A percentile compares a stretch with the other conserved stretches of the same genome.
Evolutionary conservation across 2,888 invertebrate genomes (phyloP).

Genomic region (Drosophila parthenogenetica): DNA sequence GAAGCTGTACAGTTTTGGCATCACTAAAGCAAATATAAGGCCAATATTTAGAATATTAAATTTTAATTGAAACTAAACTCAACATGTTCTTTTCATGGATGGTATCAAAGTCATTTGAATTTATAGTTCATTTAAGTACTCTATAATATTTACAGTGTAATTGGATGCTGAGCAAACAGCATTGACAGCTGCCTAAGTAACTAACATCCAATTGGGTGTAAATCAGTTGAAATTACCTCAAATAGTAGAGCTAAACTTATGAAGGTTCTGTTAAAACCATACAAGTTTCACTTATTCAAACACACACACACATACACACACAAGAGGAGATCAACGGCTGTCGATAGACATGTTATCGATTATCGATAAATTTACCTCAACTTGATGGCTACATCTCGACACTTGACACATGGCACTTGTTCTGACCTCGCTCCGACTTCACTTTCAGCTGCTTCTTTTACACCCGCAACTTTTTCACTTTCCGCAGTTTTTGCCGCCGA

Average conservation of each 20-base stretch:
- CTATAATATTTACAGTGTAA: too few species aligned
- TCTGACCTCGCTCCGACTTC: constrained; percentile 1
- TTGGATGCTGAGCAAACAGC: too few species aligned
- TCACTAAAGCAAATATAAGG: too few species aligned
- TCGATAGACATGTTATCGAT: constrained; percentile 8
- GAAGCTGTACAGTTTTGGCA: too few species aligned
- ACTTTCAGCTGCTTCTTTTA: not conserved
- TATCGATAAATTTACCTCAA: constrained; percentile 73
- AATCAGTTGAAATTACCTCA: not conserved
- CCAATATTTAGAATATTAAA: too few species aligned
- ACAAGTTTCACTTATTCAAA: not conserved
- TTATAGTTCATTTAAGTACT: too few species aligned
- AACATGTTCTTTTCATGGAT: too few species aligned
- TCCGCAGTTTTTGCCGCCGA: not conserved
- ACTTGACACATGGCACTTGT: constrained; percentile 83
- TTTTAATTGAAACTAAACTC: too few species aligned
- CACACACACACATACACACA: constrained; percentile 6
- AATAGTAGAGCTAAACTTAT: not conserved
- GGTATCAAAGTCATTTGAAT: too few species aligned
- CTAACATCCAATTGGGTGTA: too few species aligned
- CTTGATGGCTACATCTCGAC: constrained; percentile 81
- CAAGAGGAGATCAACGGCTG: not conserved
- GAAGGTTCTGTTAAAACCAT: not conserved
- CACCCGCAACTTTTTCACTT: not conserved
- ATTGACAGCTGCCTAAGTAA: too few species aligned